A percentile compares a stretch with the other conserved stretches of the same genome.
Conservation (phyloP, 1,140 invertebrate genomes). For the Himalopsyche phryganea region DNA sequence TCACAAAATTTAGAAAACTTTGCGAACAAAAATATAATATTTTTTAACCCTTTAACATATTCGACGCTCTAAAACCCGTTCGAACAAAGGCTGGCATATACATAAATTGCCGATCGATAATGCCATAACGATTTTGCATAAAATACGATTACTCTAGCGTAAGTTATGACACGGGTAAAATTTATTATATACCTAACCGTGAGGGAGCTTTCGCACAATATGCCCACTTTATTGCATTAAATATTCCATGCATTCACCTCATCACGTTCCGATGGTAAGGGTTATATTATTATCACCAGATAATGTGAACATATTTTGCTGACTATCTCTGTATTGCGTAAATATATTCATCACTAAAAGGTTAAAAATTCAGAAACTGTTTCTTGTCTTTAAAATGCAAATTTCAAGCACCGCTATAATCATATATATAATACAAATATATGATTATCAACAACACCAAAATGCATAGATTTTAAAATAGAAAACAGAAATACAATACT, state of each 20-base stretch:
- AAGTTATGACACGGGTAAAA: conserved; percentile 33
- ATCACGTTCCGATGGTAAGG: conserved; percentile 23
- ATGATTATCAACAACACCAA: too few relatives aligned
- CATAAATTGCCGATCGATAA: conserved; percentile 32
- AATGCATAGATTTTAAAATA: too few relatives aligned
- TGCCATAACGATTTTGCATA: conserved; percentile 36
- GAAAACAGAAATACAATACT: too few relatives aligned
- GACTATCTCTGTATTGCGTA: too few relatives aligned
- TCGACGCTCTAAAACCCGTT: background rate
- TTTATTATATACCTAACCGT: conserved; percentile 25
- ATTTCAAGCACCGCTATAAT: too few relatives aligned
- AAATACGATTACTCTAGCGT: conserved; percentile 34
- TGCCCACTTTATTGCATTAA: conserved; percentile 31
- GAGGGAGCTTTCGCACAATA: conserved; percentile 25
- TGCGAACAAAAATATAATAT: too few relatives aligned
- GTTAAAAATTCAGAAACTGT: too few relatives aligned
- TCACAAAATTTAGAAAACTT: too few relatives aligned
- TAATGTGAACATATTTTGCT: conserved; percentile 6
- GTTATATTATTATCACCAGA: background rate
- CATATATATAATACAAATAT: too few relatives aligned
- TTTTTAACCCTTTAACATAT: background rate
- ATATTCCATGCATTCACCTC: conserved; percentile 31
- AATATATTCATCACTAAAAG: too few relatives aligned
- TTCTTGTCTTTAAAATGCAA: too few relatives aligned
- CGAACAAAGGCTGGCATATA: conserved; percentile 24